Evolutionary conservation across 2,113 vertebrate genomes (phyloP).

Genomic region (Alces alces): DNA sequence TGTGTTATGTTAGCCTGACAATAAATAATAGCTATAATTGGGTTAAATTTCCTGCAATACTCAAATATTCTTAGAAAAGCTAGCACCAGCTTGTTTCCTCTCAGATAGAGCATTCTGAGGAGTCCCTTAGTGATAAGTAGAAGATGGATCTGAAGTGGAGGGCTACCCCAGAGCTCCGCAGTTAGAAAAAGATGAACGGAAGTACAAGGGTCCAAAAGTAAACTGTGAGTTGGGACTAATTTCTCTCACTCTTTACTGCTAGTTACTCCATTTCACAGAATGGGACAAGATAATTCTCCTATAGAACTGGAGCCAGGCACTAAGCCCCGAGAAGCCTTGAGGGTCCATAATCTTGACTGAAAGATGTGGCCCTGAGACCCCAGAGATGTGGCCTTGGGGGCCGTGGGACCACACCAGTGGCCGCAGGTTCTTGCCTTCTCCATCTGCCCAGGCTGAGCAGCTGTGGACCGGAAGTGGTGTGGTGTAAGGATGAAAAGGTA

Average conservation of each 20-base stretch:
- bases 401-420: accelerated
- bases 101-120: not conserved
- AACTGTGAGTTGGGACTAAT: not conserved
- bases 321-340: accelerated
- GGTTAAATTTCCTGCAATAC: not conserved
- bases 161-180: not conserved
- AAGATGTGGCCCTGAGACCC: not conserved
- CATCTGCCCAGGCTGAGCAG: not conserved
- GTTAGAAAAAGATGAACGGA: not conserved
- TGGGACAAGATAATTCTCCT: not conserved
- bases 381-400: not conserved
- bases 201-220: not conserved
- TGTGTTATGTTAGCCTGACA: not conserved
- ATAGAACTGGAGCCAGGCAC: not conserved
- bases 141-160: not conserved
- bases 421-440: accelerated
- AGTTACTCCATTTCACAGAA: not conserved
- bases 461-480: not conserved
- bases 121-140: not conserved
- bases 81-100: not conserved
- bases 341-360: not conserved
- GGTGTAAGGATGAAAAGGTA: not conserved
- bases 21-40: not conserved
- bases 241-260: not conserved
- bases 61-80: not conserved